Percentiles rank a stretch among this genome's conserved stretches.
Evolutionary conservation across 2,888 invertebrate genomes (phyloP).

Genomic region (Macrosoma leucophasiata): DNA sequence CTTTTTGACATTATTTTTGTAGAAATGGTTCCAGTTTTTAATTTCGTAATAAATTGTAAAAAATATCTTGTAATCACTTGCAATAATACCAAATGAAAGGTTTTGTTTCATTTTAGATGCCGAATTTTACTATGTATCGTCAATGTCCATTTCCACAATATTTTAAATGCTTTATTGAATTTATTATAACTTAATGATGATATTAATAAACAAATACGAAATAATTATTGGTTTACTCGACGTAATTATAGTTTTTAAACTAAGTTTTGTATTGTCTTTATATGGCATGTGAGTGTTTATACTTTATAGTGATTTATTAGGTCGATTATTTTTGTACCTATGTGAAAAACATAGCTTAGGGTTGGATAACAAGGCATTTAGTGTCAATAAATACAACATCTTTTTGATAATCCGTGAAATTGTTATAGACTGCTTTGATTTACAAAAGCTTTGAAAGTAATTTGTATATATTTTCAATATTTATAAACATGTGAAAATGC

Average conservation of each 20-base stretch:
- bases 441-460: conserved; percentile 57
- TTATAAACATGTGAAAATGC: conserved; percentile 58
- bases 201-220: too few relatives aligned
- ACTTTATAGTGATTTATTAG: conserved; percentile 61
- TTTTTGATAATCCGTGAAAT: conserved; percentile 32
- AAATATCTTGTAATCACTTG: too few relatives aligned
- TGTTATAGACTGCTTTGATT: conserved; percentile 65
- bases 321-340: conserved; percentile 72
- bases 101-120: too few relatives aligned
- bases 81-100: too few relatives aligned
- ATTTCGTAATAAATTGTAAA: too few relatives aligned
- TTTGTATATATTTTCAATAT: conserved; percentile 60
- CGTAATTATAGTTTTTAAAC: conserved; percentile 13
- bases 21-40: too few relatives aligned
- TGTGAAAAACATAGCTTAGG: conserved; percentile 58
- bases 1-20: too few relatives aligned
- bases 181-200: too few relatives aligned
- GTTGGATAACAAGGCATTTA: conserved; percentile 57
- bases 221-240: conserved; percentile 11
- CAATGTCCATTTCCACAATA: too few relatives aligned
- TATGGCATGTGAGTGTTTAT: conserved; percentile 41
- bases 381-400: conserved; percentile 36
- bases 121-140: too few relatives aligned
- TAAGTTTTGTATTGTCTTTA: conserved; percentile 23
- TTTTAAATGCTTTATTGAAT: too few relatives aligned